These are phyloP conservation scores for Cerastis leucographa DNA, from an alignment of 2,888 invertebrate genomes.

Conservation along the genomic window DNA sequence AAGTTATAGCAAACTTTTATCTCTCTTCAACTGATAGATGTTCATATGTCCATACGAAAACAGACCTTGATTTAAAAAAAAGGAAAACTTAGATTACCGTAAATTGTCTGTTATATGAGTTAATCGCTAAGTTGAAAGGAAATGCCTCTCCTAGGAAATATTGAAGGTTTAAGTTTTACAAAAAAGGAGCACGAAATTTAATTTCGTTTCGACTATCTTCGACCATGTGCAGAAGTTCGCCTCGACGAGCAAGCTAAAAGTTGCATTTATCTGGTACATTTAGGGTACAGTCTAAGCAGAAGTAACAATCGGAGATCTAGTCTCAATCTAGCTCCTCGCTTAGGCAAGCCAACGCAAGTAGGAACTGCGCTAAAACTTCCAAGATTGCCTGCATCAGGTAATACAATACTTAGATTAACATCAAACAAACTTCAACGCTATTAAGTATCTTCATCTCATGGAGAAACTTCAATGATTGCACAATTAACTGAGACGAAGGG, in stretches of 20 bases:
- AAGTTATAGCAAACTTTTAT: background rate
- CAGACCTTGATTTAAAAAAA: background rate
- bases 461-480: constrained; percentile 63
- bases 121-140: background rate
- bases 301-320: background rate
- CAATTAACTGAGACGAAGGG: constrained; percentile 58
- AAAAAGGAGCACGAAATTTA: background rate
- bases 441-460: constrained; percentile 46
- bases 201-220: background rate
- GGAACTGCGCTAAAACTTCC: background rate
- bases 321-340: background rate
- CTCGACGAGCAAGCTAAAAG: background rate
- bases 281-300: background rate
- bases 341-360: too few species aligned
- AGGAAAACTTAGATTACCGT: background rate
- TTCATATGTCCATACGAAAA: background rate
- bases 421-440: constrained; percentile 46
- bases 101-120: background rate
- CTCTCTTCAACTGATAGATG: background rate
- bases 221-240: background rate
- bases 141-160: background rate
- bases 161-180: background rate
- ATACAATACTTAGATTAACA: constrained; percentile 24
- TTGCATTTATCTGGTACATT: background rate
- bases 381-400: constrained; percentile 30